Evolutionary conservation across 2,113 vertebrate genomes (phyloP).

Genomic region (Anoura caudifer): DNA sequence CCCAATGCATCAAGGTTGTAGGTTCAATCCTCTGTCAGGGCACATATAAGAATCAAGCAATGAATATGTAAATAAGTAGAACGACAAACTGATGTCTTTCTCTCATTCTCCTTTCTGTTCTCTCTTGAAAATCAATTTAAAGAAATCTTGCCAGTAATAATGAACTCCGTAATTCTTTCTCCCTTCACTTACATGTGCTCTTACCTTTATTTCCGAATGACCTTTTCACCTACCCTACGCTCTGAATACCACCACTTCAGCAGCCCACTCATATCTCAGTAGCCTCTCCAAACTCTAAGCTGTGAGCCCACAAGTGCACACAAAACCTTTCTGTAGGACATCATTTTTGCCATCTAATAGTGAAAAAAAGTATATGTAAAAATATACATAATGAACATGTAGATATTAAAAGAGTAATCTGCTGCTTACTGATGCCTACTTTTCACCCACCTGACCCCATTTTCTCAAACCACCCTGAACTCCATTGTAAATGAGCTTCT

Average conservation of each 20-base stretch:
- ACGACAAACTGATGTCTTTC: too few species aligned
- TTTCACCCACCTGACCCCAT: neutral
- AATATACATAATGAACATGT: neutral
- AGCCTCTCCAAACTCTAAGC: neutral
- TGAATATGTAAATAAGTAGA: too few species aligned
- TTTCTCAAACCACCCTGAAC: neutral
- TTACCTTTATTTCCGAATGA: neutral
- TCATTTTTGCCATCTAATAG: neutral
- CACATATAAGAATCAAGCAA: too few species aligned
- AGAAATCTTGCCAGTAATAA: neutral
- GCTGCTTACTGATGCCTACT: neutral
- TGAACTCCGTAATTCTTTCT: neutral
- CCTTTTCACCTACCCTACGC: neutral
- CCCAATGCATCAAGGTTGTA: too few species aligned
- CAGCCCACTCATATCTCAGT: neutral
- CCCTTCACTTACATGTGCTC: neutral
- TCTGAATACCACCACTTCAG: neutral
- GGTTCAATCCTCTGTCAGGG: too few species aligned
- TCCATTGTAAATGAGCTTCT: conserved; percentile 16
- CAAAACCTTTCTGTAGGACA: neutral
- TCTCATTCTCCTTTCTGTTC: too few species aligned
- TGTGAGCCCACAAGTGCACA: neutral
- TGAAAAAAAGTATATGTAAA: neutral
- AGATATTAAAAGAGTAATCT: neutral
- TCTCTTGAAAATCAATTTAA: too few species aligned